Conservation (phyloP, 92 coral and sea anemone species). For the Phymanthus crucifer region DNA sequence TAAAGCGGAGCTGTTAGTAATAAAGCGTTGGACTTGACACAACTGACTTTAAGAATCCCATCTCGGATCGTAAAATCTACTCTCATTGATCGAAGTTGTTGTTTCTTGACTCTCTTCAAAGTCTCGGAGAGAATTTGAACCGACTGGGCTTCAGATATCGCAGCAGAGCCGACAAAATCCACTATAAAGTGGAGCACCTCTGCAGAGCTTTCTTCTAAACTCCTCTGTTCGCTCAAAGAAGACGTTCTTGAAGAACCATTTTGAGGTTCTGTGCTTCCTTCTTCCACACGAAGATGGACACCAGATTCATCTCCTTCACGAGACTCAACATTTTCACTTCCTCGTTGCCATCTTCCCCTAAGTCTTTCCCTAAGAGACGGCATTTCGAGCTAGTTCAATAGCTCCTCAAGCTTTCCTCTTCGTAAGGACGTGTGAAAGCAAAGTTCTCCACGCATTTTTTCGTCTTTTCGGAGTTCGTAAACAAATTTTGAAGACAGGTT, state of each 20-base stretch:
- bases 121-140: slow-evolving; percentile 89
- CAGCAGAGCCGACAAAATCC: slow-evolving; percentile 90
- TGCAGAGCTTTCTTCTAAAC: slow-evolving; percentile 48
- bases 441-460: slow-evolving; percentile 12
- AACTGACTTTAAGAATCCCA: slow-evolving; percentile 84
- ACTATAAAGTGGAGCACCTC: slow-evolving; percentile 92
- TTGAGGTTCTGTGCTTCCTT: neutral
- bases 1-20: slow-evolving; percentile 93
- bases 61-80: slow-evolving; percentile 90
- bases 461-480: slow-evolving; percentile 16
- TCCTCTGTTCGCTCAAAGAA: slow-evolving; percentile 54
- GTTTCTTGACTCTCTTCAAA: slow-evolving; percentile 87
- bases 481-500: slow-evolving; percentile 3
- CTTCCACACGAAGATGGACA: slow-evolving; percentile 13
- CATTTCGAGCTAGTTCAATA: slow-evolving; percentile 14
- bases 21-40: slow-evolving; percentile 77
- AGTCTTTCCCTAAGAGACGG: slow-evolving; percentile 35
- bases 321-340: slow-evolving; percentile 6
- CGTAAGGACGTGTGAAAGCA: slow-evolving; percentile 11
- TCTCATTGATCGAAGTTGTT: slow-evolving; percentile 70
- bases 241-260: slow-evolving; percentile 5
- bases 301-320: slow-evolving; percentile 5
- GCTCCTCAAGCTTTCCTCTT: slow-evolving; percentile 6
- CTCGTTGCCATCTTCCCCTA: slow-evolving; percentile 21
- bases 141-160: slow-evolving; percentile 93